These are phyloP conservation scores for Riparia riparia DNA, from an alignment of 2,113 vertebrate species.

Conservation along the genomic window DNA sequence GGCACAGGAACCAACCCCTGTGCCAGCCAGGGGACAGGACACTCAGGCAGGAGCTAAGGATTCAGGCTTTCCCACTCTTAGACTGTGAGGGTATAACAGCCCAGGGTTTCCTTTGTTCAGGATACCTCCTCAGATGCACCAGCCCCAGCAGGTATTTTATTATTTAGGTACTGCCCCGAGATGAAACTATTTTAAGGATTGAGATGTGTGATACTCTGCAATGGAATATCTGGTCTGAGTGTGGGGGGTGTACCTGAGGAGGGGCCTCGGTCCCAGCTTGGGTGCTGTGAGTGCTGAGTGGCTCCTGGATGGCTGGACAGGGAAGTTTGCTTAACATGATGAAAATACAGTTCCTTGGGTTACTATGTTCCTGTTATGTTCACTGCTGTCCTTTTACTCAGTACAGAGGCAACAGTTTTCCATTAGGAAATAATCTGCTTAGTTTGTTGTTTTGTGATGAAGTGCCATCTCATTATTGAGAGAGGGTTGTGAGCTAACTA, in stretches of 20 bases:
- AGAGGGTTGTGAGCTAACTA: neutral
- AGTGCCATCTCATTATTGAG: neutral
- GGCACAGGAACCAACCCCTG: neutral
- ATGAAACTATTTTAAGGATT: neutral
- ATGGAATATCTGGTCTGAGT: too few species aligned
- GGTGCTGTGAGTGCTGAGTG: neutral
- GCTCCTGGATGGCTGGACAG: neutral
- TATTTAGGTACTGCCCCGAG: neutral
- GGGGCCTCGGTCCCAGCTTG: fast-evolving
- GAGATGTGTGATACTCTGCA: neutral
- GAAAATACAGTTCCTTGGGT: neutral
- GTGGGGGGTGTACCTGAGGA: neutral
- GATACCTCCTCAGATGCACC: fast-evolving
- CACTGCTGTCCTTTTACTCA: neutral
- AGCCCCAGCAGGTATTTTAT: neutral
- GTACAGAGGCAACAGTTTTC: neutral
- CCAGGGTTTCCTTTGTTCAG: neutral
- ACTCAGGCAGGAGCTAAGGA: neutral
- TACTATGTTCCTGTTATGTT: neutral
- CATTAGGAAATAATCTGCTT: neutral
- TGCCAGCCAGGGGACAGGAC: neutral
- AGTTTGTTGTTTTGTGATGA: neutral
- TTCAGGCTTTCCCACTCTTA: fast-evolving
- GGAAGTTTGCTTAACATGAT: neutral
- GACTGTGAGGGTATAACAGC: neutral